Evolutionary conservation across 2,888 invertebrate species (phyloP), one percentile per base, ranked within the genome.

Genomic region (Chrysomela aeneicollis): DNA sequence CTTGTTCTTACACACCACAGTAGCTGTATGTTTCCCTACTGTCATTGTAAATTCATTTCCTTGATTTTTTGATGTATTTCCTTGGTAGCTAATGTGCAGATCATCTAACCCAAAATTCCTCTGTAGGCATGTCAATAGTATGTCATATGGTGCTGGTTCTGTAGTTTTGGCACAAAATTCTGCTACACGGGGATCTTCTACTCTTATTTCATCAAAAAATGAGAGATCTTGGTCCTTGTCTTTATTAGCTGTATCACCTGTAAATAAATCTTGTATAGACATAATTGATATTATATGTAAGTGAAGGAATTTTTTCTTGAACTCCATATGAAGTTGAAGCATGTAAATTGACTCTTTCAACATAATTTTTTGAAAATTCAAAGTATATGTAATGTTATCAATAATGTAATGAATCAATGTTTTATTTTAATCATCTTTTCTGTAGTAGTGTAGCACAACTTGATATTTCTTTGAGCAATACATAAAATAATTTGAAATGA

Each of bases 121-220:
- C 80, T 95, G 92, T 64, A 97, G 86, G 78, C 97, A 97, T 4
- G 96, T 97, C 52, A 95, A 85, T 60, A 98, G 86, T 69, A 98
- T 93, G 73, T 95, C 93, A 85, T 95, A 97, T 0, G 98, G 98
- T 9, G 94, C 92, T 0, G 96, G 96, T 83, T 98, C 97, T 53
- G 97, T 96, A 0, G 97, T 94, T 81, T 95, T 95, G n/a, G 92
- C 92, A 83, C 97, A 98, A 82, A 98, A 92, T 83, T 97, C 97
- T 50, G 93, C 89, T 26, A 98, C 94, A 71, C 98, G 88, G 0
- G 97, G 95, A 86, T 98, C 98, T 79, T 93, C 93, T 61, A 98
- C 93, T 73, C 91, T 89, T 72, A 98, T 93, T 82, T 93, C 92
- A 85, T 98, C 97, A 81, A 96, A 96, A 78, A 94, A 94, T 89